A percentile compares a stretch with the other conserved stretches of the same genome.
These are phyloP conservation scores for cattle (Bos taurus) DNA, from an alignment of 2,113 vertebrate genomes.

Conservation along the genomic window DNA sequence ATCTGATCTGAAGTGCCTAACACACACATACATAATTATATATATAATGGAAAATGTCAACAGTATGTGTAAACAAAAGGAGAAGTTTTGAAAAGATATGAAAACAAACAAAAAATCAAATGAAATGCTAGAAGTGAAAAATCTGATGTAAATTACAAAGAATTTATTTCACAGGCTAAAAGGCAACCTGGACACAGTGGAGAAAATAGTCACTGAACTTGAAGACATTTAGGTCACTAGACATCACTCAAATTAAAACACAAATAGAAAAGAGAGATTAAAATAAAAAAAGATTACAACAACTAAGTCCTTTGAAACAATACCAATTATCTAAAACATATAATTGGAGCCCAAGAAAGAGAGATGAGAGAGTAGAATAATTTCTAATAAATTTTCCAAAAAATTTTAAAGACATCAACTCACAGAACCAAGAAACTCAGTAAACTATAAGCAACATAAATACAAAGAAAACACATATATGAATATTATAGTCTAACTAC, in stretches of 20 bases:
- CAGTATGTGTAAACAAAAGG: neutral
- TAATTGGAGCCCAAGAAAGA: neutral
- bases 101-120: neutral
- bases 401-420: neutral
- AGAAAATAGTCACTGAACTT: neutral
- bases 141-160: neutral
- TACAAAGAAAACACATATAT: neutral
- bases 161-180: neutral
- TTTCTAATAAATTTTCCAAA: neutral
- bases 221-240: neutral
- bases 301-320: neutral
- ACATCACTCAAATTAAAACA: neutral
- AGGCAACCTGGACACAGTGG: neutral
- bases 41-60: neutral
- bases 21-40: neutral
- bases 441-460: neutral
- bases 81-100: constrained; percentile 13
- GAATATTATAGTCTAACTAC: neutral
- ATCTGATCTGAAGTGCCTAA: neutral
- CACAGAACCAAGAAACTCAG: neutral
- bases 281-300: neutral
- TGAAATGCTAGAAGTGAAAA: constrained; percentile 1
- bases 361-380: neutral
- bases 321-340: neutral
- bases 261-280: neutral